Conservation (phyloP, 2,888 invertebrate species). For the Pycnomerus fuliginosus region DNA sequence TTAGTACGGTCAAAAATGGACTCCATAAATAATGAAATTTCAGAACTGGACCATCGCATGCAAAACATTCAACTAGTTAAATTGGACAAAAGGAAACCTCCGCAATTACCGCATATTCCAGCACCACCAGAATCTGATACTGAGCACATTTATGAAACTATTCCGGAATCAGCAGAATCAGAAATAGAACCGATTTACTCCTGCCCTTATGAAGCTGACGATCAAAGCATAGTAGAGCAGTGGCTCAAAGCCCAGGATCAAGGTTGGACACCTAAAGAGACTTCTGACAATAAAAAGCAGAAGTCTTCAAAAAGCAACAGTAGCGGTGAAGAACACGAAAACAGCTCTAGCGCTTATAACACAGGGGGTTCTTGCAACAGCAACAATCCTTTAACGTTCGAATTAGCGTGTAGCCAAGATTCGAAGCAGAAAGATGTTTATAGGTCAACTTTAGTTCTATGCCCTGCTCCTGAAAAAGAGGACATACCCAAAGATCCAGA, state of each 20-base stretch:
- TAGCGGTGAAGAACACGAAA: constrained; percentile 60
- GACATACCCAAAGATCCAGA: constrained; percentile 34
- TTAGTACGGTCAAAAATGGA: constrained; percentile 48
- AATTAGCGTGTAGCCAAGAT: constrained; percentile 53
- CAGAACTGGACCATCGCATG: constrained; percentile 59
- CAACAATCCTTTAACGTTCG: constrained; percentile 59
- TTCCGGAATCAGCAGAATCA: constrained; percentile 60
- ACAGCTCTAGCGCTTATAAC: constrained; percentile 71
- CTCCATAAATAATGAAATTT: constrained; percentile 57
- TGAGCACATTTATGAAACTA: constrained; percentile 68
- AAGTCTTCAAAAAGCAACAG: constrained; percentile 47
- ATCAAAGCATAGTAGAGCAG: constrained; percentile 44
- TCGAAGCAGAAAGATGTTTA: constrained; percentile 48
- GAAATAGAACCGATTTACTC: constrained; percentile 64
- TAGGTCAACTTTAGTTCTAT: constrained; percentile 45
- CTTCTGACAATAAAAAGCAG: constrained; percentile 33
- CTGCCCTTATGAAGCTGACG: constrained; percentile 59
- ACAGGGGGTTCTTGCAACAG: constrained; percentile 76
- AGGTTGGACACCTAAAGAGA: constrained; percentile 19
- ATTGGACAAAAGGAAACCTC: constrained; percentile 43
- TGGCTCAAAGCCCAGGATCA: constrained; percentile 42
- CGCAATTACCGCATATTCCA: constrained; percentile 43
- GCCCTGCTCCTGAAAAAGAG: constrained; percentile 38
- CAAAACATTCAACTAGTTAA: constrained; percentile 60
- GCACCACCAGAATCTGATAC: constrained; percentile 55